Evolutionary conservation across 2,113 vertebrate genomes (phyloP).

Genomic region (Pelmatolapia mariae): DNA sequence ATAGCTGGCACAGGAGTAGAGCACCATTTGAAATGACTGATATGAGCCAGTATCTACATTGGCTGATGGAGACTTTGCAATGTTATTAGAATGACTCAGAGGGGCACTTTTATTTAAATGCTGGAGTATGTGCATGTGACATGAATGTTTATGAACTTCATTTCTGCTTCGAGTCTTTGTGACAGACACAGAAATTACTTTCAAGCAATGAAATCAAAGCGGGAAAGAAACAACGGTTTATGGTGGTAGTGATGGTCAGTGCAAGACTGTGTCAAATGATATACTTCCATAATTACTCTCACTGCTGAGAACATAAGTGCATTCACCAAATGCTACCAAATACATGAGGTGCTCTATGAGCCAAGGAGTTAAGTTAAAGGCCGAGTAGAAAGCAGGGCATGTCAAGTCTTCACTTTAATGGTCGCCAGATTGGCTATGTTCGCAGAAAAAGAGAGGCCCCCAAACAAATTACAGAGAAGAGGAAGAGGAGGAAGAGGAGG

Average conservation of each 20-base stretch:
- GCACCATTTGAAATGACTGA: neutral
- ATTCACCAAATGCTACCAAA: neutral
- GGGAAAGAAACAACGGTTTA: neutral
- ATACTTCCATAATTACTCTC: neutral
- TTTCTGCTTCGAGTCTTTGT: neutral
- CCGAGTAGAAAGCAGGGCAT: fast-evolving
- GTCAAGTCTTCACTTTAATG: neutral
- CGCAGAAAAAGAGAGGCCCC: neutral
- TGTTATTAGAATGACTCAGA: neutral
- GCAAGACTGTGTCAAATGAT: neutral
- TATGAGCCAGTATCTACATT: neutral
- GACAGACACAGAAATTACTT: neutral
- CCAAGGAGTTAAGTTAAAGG: neutral
- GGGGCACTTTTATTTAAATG: neutral
- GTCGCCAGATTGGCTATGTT: neutral
- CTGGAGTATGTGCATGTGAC: neutral
- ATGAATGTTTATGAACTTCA: neutral
- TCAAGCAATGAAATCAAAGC: neutral
- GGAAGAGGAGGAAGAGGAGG: neutral
- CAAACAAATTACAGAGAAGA: neutral
- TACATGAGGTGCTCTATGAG: neutral
- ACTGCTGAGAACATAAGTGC: neutral
- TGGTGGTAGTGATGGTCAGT: fast-evolving
- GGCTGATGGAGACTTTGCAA: neutral
- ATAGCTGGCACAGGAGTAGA: neutral